Percentiles rank a stretch among this genome's conserved stretches.
Conservation (phyloP, 2,113 vertebrate species). For the Tyto alba region DNA sequence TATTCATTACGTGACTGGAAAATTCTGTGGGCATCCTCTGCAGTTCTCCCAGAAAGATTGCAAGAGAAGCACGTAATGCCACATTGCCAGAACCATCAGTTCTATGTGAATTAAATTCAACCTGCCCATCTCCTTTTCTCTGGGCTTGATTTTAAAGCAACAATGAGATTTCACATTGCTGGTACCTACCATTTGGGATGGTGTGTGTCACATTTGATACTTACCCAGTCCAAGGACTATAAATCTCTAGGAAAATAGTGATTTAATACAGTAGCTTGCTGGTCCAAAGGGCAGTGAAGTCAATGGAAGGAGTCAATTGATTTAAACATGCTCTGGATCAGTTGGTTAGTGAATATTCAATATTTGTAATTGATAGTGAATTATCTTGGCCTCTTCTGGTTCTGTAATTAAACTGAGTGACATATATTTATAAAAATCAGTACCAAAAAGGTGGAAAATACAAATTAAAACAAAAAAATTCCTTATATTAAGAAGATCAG, state of each 20-base stretch:
- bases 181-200: not conserved
- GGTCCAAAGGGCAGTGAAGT: not conserved
- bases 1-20: slow-evolving; percentile 11
- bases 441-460: not conserved
- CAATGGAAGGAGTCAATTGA: slow-evolving; percentile 1
- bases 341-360: slow-evolving; percentile 11
- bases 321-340: not conserved
- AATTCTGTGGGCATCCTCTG: not conserved
- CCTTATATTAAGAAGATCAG: not conserved
- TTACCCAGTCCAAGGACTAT: not conserved
- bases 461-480: not conserved
- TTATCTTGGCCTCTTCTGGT: not conserved
- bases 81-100: not conserved
- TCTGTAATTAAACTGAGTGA: not conserved
- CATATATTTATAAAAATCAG: not conserved
- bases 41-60: not conserved
- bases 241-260: not conserved
- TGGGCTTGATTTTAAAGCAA: not conserved
- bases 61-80: not conserved
- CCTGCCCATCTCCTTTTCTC: not conserved
- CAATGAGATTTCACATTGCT: not conserved
- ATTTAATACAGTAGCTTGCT: not conserved
- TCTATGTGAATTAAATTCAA: not conserved
- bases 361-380: slow-evolving; percentile 17
- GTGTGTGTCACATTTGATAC: not conserved